A percentile compares a stretch with the other conserved stretches of the same genome.
These are phyloP conservation scores for Sarcophaga rosellei DNA, from an alignment of 2,888 invertebrate genomes.

Conservation along the genomic window DNA sequence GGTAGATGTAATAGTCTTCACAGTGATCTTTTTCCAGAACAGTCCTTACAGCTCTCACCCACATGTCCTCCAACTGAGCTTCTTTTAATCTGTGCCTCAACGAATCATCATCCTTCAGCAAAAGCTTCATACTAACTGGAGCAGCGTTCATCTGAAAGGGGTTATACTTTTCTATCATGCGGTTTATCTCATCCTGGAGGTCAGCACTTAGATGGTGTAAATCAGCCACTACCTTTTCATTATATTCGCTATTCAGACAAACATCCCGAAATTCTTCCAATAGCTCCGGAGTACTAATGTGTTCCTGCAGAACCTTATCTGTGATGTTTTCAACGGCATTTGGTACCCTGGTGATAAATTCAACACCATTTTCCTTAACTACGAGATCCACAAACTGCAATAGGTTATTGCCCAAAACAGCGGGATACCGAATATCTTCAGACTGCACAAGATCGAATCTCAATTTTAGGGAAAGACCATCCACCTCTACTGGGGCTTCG, in stretches of 20 bases:
- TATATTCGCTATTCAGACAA: neutral
- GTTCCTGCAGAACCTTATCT: too few species aligned
- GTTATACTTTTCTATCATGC: neutral
- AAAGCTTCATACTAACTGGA: constrained; percentile 56
- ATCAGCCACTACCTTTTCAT: neutral
- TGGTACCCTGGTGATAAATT: constrained; percentile 14
- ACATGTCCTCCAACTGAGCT: constrained; percentile 27
- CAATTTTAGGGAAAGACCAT: neutral
- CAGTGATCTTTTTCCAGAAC: constrained; percentile 14
- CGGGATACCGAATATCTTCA: neutral
- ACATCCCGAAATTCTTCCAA: neutral
- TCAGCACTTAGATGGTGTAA: neutral
- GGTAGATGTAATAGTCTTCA: constrained; percentile 45
- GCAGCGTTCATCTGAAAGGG: neutral
- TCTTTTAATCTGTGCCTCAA: constrained; percentile 38
- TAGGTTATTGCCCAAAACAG: neutral
- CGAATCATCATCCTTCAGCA: constrained; percentile 45
- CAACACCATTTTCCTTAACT: constrained; percentile 34
- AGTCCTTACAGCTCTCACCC: constrained; percentile 35
- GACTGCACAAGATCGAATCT: neutral
- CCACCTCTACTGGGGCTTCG: neutral
- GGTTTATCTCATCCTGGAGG: neutral
- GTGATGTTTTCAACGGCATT: constrained; percentile 32
- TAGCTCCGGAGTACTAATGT: too few species aligned
- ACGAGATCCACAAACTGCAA: neutral